Evolutionary conservation across 2,113 vertebrate genomes (phyloP).

Genomic region (Scopus umbretta): DNA sequence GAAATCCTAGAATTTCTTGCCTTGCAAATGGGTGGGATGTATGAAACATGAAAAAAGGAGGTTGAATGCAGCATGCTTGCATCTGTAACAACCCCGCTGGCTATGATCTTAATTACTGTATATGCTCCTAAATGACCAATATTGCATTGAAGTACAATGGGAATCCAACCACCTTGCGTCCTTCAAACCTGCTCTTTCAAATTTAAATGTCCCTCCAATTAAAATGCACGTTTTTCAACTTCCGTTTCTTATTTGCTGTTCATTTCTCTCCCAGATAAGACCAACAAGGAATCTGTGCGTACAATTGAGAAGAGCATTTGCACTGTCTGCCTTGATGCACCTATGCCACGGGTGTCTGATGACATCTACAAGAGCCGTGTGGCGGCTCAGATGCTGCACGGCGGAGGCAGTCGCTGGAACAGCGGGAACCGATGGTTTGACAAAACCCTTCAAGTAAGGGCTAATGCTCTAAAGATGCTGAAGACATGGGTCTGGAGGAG

Average conservation of each 20-base stretch:
- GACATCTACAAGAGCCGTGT: constrained; percentile 84
- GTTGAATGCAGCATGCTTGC: neutral
- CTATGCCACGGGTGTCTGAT: constrained; percentile 84
- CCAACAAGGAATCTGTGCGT: constrained; percentile 91
- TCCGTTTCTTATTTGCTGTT: neutral
- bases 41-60: neutral
- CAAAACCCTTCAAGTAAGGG: constrained; percentile 89
- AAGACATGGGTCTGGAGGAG: neutral
- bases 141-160: neutral
- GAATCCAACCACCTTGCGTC: neutral
- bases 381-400: constrained; percentile 92
- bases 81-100: neutral
- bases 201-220: neutral
- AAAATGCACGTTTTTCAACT: neutral
- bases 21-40: neutral
- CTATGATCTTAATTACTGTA: neutral
- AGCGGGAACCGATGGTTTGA: constrained; percentile 98
- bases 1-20: neutral
- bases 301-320: constrained; percentile 95
- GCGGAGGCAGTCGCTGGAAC: constrained; percentile 88
- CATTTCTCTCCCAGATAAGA: constrained; percentile 80
- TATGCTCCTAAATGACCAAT: neutral
- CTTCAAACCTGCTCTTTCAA: neutral
- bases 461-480: neutral
- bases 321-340: constrained; percentile 88